Evolutionary conservation across 2,888 invertebrate species (phyloP).

Genomic region (Amiota mariae): DNA sequence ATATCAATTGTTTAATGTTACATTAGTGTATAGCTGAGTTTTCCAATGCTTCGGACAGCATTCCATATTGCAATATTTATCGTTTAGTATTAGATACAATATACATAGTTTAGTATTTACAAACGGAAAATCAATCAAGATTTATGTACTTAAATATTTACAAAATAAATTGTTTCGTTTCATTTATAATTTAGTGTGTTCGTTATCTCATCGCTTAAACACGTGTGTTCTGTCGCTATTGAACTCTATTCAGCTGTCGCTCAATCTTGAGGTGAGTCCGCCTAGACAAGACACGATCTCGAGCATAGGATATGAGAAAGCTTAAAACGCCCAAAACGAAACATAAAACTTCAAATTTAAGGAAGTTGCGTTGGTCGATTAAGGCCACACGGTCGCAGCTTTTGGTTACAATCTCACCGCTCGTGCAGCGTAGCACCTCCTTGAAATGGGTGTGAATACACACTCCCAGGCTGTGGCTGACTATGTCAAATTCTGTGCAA

Average conservation of each 20-base stretch:
- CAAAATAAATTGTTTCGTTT: slow-evolving; percentile 57
- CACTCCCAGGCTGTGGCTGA: slow-evolving; percentile 86
- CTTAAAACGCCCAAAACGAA: slow-evolving; percentile 65
- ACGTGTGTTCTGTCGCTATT: slow-evolving; percentile 51
- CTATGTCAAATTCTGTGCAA: slow-evolving; percentile 89
- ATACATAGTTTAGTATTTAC: slow-evolving; percentile 40
- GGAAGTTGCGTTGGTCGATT: slow-evolving; percentile 86
- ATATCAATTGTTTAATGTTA: not conserved
- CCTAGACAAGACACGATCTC: slow-evolving; percentile 66
- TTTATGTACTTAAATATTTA: slow-evolving; percentile 43
- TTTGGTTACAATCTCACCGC: slow-evolving; percentile 86
- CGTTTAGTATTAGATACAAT: slow-evolving; percentile 56
- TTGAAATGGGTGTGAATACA: slow-evolving; percentile 89
- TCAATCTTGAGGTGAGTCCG: slow-evolving; percentile 67
- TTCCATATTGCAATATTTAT: slow-evolving; percentile 47
- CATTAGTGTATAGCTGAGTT: slow-evolving; percentile 13
- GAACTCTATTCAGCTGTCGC: slow-evolving; percentile 66
- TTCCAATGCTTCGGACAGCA: slow-evolving; percentile 29
- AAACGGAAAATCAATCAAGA: not conserved
- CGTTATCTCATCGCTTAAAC: too few species aligned
- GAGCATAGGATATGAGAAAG: slow-evolving; percentile 65
- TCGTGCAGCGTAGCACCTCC: slow-evolving; percentile 86
- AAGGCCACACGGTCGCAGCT: slow-evolving; percentile 91
- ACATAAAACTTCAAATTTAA: slow-evolving; percentile 68
- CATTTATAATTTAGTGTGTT: slow-evolving; percentile 41